These are phyloP conservation scores for Ellobius talpinus DNA, from an alignment of 2,113 vertebrate genomes.

Conservation along the genomic window DNA sequence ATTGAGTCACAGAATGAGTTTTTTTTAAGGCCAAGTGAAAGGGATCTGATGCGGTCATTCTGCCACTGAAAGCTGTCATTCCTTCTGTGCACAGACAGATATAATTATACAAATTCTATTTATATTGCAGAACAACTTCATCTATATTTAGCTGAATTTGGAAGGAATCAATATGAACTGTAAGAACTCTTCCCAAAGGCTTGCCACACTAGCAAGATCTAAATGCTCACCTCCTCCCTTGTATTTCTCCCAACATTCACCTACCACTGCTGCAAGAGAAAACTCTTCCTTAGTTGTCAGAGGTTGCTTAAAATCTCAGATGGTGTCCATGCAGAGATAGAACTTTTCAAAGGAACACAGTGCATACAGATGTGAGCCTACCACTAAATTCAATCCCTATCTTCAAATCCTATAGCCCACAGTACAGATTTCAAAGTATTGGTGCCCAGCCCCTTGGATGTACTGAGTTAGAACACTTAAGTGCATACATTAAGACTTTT, in stretches of 20 bases:
- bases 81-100: background rate
- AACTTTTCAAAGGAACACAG: background rate
- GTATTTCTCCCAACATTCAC: background rate
- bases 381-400: background rate
- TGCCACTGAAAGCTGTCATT: background rate
- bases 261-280: background rate
- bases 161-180: background rate
- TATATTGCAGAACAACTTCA: background rate
- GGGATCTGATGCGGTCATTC: constrained; percentile 16
- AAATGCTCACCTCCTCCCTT: background rate
- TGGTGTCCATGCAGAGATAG: background rate
- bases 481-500: background rate
- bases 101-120: background rate
- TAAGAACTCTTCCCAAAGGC: background rate
- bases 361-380: background rate
- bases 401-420: background rate
- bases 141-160: background rate
- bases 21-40: background rate
- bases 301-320: background rate
- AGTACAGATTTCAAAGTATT: background rate
- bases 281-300: background rate
- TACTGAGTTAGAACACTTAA: background rate
- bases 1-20: background rate
- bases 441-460: background rate
- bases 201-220: background rate